Percentiles rank a stretch among this genome's conserved stretches.
Conservation (phyloP, 1,140 invertebrate species). For the Pygmarrhopalites habei region DNA sequence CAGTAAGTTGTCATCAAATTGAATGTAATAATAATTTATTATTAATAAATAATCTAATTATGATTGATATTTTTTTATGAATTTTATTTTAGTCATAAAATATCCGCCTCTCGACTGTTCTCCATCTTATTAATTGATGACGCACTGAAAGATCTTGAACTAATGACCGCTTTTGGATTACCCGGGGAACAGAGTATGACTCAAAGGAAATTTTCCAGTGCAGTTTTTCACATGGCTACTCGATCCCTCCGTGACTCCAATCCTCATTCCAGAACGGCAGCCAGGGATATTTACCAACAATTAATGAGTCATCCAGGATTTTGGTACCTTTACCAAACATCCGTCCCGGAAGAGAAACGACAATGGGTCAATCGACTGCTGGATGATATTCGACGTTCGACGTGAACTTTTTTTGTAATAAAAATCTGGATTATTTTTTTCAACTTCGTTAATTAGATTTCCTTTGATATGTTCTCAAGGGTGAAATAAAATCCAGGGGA, state of each 20-base stretch:
- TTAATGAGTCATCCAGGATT: constrained; percentile 9
- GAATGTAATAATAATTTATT: too few relatives aligned
- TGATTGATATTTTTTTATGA: background rate
- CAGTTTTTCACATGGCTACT: background rate
- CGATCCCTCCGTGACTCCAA: constrained; percentile 1
- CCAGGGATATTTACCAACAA: background rate
- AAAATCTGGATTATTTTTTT: too few relatives aligned
- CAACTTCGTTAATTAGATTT: too few relatives aligned
- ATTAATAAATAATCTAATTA: background rate
- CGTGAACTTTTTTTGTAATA: background rate
- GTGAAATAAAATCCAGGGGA: too few relatives aligned
- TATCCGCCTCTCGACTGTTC: background rate
- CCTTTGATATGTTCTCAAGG: too few relatives aligned
- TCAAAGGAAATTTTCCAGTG: constrained; percentile 10
- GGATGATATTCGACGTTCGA: constrained; percentile 5
- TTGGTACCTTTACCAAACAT: constrained; percentile 9
- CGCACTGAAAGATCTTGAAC: constrained; percentile 1
- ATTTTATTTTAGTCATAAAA: background rate
- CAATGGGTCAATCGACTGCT: constrained; percentile 1
- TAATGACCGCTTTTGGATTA: constrained; percentile 1
- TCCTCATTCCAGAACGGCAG: background rate
- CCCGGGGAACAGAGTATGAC: background rate
- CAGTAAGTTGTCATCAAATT: background rate
- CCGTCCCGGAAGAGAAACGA: constrained; percentile 1
- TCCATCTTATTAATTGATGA: constrained; percentile 5